Base-by-base conservation (phyloP, 2,797 vertebrate genomes). In the Sphenopsis melanotis region DNA sequence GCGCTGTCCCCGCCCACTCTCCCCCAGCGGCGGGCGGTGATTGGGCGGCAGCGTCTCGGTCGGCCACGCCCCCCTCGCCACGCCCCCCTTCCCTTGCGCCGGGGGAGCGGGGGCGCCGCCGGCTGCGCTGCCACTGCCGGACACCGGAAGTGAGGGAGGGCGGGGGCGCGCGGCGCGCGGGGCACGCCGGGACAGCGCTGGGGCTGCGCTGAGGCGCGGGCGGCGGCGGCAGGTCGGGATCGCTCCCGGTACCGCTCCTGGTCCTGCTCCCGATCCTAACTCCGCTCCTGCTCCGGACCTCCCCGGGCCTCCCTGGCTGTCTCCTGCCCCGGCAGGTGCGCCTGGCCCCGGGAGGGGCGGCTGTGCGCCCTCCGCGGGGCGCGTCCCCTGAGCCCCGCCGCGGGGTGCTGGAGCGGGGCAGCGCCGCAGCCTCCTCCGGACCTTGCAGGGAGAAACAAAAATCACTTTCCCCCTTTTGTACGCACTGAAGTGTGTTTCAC, bases 221-320 rank as follows among this genome's bases (percentile, higher is more conserved):
- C 27, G 61, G 42, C 9, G 22, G 65, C 4, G 22, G 57, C 17
- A 27, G 10, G 32, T 1, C 2, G 10, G 30, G 2, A 1, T 0
- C 0, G 12, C 3, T 30, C 11, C 18, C 29, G 50, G 18, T 30
- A 18, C 50, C 8, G 52, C 8, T 52, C 13, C 63, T 34, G 64
- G 53, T 53, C 14, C 26, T 4, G 5, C 0, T 34, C 4, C 32
- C 20, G 0, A 0, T 9, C 29, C 15, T 2, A 11, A 9, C 30
- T 69, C 89, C 71, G 18, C 91, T 83, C 64, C 50, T 27, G 50
- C 47, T 66, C 36, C 16, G 19, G 15, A 29, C 16, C 12, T 10
- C 37, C n/a, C 6, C 21, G 39, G 16, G 20, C 16, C 14, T 10
- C 42, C 29, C 6, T 20, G 37, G 13, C 22, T 9, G 10, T 23